Evolutionary conservation across 1,140 invertebrate genomes (phyloP).

Genomic region (Temnothorax longispinosus): DNA sequence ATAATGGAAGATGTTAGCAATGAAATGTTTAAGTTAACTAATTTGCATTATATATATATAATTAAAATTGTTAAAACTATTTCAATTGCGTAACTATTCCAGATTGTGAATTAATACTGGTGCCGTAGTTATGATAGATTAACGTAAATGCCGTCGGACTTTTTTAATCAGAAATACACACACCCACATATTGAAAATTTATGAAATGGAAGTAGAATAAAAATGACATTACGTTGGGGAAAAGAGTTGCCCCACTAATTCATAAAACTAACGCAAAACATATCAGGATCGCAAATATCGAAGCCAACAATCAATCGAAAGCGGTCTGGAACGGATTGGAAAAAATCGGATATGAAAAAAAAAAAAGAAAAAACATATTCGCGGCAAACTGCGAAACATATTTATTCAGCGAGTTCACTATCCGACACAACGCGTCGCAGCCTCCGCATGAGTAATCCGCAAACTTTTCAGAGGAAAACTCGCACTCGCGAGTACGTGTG

Average conservation of each 20-base stretch:
- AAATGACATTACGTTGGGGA: background rate
- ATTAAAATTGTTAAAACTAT: background rate
- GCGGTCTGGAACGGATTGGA: background rate
- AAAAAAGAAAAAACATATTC: background rate
- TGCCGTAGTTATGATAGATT: background rate
- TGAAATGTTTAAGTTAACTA: background rate
- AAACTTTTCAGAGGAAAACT: constrained; percentile 75
- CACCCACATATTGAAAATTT: background rate
- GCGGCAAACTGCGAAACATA: constrained; percentile 68
- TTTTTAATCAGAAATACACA: background rate
- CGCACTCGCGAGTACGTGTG: constrained; percentile 59
- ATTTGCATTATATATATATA: background rate
- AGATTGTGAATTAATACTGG: background rate
- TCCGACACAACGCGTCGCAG: constrained; percentile 59
- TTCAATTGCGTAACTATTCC: background rate
- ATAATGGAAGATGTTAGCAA: background rate
- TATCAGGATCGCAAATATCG: background rate
- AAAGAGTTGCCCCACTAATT: background rate
- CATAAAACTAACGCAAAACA: background rate
- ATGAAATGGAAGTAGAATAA: background rate
- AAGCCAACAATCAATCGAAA: background rate
- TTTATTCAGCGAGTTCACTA: constrained; percentile 77
- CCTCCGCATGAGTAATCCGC: constrained; percentile 77
- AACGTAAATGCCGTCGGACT: background rate
- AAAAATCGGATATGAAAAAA: constrained; percentile 9